phyloP scores from a whole-genome alignment of 2,797 vertebrate genomes.

The Danio albolineatus region DNA sequence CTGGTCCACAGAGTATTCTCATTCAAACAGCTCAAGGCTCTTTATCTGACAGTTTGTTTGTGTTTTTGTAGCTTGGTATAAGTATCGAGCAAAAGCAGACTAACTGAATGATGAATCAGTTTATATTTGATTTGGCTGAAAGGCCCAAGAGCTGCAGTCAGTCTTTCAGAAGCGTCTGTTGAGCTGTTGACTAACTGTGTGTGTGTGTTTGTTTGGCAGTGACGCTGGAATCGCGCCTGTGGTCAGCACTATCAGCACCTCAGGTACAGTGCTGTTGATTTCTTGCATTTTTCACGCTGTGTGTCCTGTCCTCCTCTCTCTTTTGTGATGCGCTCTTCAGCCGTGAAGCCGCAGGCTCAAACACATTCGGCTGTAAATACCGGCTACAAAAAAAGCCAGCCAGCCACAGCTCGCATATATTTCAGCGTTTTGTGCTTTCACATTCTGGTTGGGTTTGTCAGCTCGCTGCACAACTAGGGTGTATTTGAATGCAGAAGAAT shows the following conservation, averaged over 20 bases:
- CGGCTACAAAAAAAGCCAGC: conserved; percentile 42
- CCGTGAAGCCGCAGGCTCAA: conserved; percentile 57
- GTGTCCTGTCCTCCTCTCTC: not conserved
- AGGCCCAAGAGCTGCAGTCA: conserved; percentile 4
- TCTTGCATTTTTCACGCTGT: conserved; percentile 7
- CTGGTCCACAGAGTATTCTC: not conserved
- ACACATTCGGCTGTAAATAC: conserved; percentile 63
- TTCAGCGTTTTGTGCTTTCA: not conserved
- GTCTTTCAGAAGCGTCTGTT: not conserved
- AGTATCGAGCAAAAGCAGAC: conserved; percentile 56
- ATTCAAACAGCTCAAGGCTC: not conserved
- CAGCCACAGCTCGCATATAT: conserved; percentile 50
- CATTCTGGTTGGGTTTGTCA: conserved; percentile 39
- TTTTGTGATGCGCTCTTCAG: conserved; percentile 51
- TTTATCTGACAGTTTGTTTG: conserved; percentile 41
- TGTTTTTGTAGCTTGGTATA: conserved; percentile 40
- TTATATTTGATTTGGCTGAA: not conserved
- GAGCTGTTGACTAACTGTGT: conserved; percentile 28
- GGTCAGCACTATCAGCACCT: conserved; percentile 88
- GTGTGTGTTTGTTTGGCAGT: conserved; percentile 72
- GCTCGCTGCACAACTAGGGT: conserved; percentile 52
- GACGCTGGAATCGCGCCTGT: conserved; percentile 93
- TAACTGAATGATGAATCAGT: conserved; percentile 61
- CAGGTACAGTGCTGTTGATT: conserved; percentile 79
- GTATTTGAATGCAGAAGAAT: not conserved